Percentiles rank a stretch among this genome's conserved stretches.
Evolutionary conservation across 2,888 invertebrate genomes (phyloP).

Genomic region (Cephus pulcher): DNA sequence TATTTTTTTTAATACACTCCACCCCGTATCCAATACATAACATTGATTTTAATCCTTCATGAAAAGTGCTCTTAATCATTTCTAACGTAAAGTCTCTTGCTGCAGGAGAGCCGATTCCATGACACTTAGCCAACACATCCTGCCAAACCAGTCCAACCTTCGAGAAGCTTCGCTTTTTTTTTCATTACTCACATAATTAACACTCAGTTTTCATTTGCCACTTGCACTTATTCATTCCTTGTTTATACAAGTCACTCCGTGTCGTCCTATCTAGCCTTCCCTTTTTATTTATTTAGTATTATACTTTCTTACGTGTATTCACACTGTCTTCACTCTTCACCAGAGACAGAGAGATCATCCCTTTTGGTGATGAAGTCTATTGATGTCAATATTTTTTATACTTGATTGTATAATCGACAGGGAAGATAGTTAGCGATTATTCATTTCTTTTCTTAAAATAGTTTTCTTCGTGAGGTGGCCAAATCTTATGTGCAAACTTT

Average conservation of each 20-base stretch:
- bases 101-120: background rate
- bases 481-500: background rate
- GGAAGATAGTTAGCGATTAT: background rate
- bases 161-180: slow-evolving; percentile 56
- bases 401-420: background rate
- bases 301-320: background rate
- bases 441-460: background rate
- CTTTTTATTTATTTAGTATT: too few species aligned
- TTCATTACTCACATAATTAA: slow-evolving; percentile 52
- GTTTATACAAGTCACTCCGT: background rate
- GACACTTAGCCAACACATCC: slow-evolving; percentile 64
- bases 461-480: background rate
- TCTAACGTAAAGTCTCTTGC: slow-evolving; percentile 24
- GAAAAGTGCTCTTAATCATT: slow-evolving; percentile 22
- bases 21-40: background rate
- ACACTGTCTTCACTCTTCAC: background rate
- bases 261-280: background rate
- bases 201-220: slow-evolving; percentile 33
- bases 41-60: background rate
- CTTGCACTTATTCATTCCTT: background rate
- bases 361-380: background rate
- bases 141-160: slow-evolving; percentile 30
- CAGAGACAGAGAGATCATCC: background rate
- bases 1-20: background rate
- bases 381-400: background rate